Base-by-base conservation (phyloP, 1,140 invertebrate species). In the Drosophila cardini region DNA sequence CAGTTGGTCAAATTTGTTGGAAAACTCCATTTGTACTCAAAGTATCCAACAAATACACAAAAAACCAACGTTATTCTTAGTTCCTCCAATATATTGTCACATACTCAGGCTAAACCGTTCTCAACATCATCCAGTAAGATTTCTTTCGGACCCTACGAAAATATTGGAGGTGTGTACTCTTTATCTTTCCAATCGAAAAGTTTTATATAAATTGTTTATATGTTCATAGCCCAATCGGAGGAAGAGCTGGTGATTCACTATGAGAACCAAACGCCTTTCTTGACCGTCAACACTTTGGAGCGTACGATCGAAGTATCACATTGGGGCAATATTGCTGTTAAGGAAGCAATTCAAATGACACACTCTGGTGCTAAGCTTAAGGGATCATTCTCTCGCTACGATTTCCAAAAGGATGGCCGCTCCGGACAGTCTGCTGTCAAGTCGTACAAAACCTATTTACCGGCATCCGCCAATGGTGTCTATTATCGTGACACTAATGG, bases 291-390 rank as follows among this genome's bases (percentile, higher is more conserved):
- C 0, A 94, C 94, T 38, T 92, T 99, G 75, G 96, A 97, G 65
- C 94, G 99, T 38, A 93, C 95, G 0, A 97, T 99, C 86, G 98
- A 99, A 93, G 94, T 99, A 1, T 99, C 98, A 0, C 98, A 99
- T 92, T 99, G 99, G 99, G 99, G 99, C 13, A 99, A 99, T 86
- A 98, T 99, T 92, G 98, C 98, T 73, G 94, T 99, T 2, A 98
- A 99, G 91, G 99, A 99, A 91, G 95, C 95, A 0, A 95, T 99
- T 90, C 97, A 99, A 90, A 93, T 99, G 70, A 92, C 95, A 15
- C 98, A 99, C 90, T 96, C 96, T 56, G 99, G 99, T 26, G 98
- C 99, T 9, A 94, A 95, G 70, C 92, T 99, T 0, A 99, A 97
- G 89, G 98, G 98, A 4, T 95, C 97, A n/a, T 99, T 99, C 92